Conservation (phyloP, 2,113 vertebrate species). For the Tachysurus fulvidraco region DNA sequence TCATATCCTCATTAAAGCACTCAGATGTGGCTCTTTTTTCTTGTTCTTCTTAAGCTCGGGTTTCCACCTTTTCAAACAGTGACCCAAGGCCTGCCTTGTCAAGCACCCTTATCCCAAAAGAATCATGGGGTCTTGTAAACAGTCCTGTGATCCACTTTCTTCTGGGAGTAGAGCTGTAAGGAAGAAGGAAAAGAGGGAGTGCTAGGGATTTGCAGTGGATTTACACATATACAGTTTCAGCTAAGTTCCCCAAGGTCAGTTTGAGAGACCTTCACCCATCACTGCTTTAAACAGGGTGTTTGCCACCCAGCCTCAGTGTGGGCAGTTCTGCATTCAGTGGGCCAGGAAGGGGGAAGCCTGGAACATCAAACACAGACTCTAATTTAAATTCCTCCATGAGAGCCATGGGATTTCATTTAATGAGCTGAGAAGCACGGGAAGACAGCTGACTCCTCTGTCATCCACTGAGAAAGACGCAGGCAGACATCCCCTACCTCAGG, state of each 20-base stretch:
- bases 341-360: conserved; percentile 54
- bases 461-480: background rate
- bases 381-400: conserved; percentile 75
- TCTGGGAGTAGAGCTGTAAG: conserved; percentile 81
- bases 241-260: conserved; percentile 83
- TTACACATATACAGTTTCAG: conserved; percentile 96
- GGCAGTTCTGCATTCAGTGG: conserved; percentile 45
- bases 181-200: conserved; percentile 55
- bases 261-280: conserved; percentile 77
- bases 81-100: conserved; percentile 67
- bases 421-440: conserved; percentile 68
- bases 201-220: conserved; percentile 88
- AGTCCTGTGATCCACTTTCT: conserved; percentile 88
- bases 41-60: conserved; percentile 69
- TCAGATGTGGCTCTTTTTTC: conserved; percentile 73
- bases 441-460: conserved; percentile 72
- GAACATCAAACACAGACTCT: conserved; percentile 62
- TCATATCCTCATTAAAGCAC: conserved; percentile 75
- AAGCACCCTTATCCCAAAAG: conserved; percentile 83
- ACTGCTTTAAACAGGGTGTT: conserved; percentile 74
- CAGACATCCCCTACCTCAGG: conserved; percentile 62
- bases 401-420: conserved; percentile 73
- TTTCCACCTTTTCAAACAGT: conserved; percentile 82
- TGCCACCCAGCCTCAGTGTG: conserved; percentile 73
- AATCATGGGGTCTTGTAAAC: conserved; percentile 87